phyloP scores from a whole-genome alignment of 2,797 vertebrate genomes.

The Pangasius krempfi region DNA sequence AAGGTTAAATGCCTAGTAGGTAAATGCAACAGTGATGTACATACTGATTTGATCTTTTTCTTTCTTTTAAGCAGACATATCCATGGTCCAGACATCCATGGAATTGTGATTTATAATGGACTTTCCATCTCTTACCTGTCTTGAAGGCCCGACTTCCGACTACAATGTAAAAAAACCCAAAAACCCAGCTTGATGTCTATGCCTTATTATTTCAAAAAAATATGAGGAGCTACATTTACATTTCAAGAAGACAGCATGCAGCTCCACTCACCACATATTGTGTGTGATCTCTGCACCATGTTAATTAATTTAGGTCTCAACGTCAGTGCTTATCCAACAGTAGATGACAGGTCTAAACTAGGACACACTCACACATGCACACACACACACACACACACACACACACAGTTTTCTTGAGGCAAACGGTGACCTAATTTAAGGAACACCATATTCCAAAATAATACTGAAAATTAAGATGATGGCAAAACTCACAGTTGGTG shows the following conservation, averaged over 20 bases:
- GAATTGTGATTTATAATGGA: background rate
- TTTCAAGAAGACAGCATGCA: background rate
- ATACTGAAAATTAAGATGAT: slow-evolving; percentile 16
- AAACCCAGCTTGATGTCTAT: background rate
- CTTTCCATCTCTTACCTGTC: background rate
- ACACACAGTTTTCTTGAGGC: slow-evolving; percentile 46
- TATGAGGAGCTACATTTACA: background rate
- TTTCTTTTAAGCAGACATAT: background rate
- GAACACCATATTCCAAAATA: slow-evolving; percentile 43
- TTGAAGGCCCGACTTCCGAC: background rate
- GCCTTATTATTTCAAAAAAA: too few relatives aligned
- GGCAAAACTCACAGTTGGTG: background rate
- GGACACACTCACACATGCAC: slow-evolving; percentile 39
- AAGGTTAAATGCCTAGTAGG: background rate
- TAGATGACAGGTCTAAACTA: slow-evolving; percentile 54
- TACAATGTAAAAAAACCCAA: background rate
- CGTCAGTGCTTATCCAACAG: slow-evolving; percentile 24
- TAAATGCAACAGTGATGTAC: background rate
- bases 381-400: background rate
- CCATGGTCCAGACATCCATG: background rate
- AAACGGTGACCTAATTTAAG: slow-evolving; percentile 55
- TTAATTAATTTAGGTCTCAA: slow-evolving; percentile 38
- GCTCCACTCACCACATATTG: background rate
- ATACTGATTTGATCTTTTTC: background rate
- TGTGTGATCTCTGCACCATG: slow-evolving; percentile 4